phyloP scores from a whole-genome alignment of 2,888 invertebrate species.

The Eueremaeus valkanovi region DNA sequence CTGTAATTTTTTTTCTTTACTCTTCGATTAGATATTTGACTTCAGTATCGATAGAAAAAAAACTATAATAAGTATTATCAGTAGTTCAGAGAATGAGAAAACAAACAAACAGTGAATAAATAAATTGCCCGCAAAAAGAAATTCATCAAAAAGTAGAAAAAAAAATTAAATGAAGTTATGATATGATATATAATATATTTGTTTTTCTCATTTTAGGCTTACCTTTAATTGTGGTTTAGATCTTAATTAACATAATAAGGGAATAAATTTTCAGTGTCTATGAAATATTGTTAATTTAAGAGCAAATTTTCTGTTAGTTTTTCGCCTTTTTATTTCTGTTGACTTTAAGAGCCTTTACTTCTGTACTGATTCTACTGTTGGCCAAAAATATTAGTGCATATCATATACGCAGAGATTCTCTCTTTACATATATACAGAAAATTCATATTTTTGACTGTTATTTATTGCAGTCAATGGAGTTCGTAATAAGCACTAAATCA shows the following conservation, averaged over 20 bases:
- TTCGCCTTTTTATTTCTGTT: not conserved
- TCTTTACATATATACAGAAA: not conserved
- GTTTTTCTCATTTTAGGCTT: not conserved
- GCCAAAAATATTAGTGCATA: not conserved
- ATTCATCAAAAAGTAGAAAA: not conserved
- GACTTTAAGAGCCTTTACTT: not conserved
- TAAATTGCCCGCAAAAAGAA: not conserved
- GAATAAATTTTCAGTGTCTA: not conserved
- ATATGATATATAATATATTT: constrained; percentile 10
- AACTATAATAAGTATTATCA: too few species aligned
- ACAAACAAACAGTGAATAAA: not conserved
- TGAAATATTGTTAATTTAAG: constrained; percentile 2
- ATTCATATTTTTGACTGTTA: not conserved
- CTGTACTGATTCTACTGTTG: not conserved
- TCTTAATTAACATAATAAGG: constrained; percentile 7
- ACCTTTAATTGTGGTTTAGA: not conserved
- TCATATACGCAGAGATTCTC: not conserved
- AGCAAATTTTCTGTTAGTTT: not conserved
- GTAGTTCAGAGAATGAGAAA: not conserved
- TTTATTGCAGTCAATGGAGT: not conserved
- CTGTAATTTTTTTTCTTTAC: too few species aligned
- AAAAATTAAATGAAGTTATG: not conserved
- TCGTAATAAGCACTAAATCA: not conserved
- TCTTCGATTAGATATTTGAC: too few species aligned
- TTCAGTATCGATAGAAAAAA: too few species aligned